Conservation (phyloP, 2,797 vertebrate species). For the Ptychobarbus kaznakovi region DNA sequence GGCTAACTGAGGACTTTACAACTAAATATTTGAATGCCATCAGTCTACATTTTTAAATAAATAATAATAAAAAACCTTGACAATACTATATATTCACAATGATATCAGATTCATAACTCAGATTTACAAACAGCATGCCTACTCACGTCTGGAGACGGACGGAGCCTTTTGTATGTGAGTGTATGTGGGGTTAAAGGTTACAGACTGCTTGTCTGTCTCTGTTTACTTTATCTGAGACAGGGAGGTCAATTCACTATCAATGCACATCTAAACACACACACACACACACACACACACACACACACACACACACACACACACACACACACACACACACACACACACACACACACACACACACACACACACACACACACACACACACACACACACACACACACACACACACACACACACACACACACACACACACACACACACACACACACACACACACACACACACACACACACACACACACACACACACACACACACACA, state of each 20-base stretch:
- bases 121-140: conserved; percentile 25
- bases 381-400: conserved; percentile 5
- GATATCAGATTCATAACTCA: not conserved
- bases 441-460: conserved; percentile 20
- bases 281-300: not conserved
- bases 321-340: not conserved
- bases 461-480: too few species aligned
- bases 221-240: conserved; percentile 57
- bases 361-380: too few species aligned
- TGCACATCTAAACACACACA: conserved; percentile 30
- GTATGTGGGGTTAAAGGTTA: conserved; percentile 53
- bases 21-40: not conserved
- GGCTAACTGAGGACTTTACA: not conserved
- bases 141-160: conserved; percentile 32
- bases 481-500: too few species aligned
- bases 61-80: not conserved
- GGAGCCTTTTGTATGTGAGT: conserved; percentile 41
- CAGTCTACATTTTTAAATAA: not conserved
- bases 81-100: not conserved
- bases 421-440: too few species aligned
- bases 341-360: not conserved
- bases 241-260: conserved; percentile 44
- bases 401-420: not conserved
- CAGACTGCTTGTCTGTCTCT: conserved; percentile 47
- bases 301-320: too few species aligned